These are phyloP conservation scores for Ptilorrhoa leucosticta DNA, from an alignment of 2,113 vertebrate species.

Conservation along the genomic window DNA sequence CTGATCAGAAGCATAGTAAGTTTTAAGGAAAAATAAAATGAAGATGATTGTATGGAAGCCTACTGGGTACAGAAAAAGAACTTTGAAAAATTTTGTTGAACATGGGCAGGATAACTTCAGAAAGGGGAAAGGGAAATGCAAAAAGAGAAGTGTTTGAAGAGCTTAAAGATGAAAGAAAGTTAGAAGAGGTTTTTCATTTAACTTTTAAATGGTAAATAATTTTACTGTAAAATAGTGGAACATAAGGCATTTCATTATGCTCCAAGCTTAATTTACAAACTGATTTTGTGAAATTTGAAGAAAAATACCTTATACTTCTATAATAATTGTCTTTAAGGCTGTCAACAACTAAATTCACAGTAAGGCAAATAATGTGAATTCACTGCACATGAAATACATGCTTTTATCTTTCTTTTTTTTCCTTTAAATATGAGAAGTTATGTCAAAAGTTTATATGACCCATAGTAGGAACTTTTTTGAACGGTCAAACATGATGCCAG, in stretches of 20 bases:
- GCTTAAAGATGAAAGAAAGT: not conserved
- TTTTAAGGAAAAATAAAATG: not conserved
- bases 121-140: not conserved
- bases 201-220: not conserved
- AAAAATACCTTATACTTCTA: not conserved
- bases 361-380: not conserved
- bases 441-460: not conserved
- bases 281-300: not conserved
- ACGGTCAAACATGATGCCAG: not conserved
- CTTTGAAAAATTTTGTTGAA: not conserved
- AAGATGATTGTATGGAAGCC: not conserved
- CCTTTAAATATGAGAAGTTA: not conserved
- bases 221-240: not conserved
- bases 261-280: not conserved
- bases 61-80: not conserved
- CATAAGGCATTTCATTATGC: not conserved
- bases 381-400: not conserved
- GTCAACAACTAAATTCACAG: not conserved
- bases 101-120: not conserved
- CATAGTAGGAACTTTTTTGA: not conserved
- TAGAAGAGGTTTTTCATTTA: not conserved
- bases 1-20: not conserved
- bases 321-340: not conserved
- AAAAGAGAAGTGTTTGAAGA: not conserved
- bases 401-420: not conserved